Evolutionary conservation across 2,888 invertebrate species (phyloP).

Genomic region (Hemaris fuciformis): DNA sequence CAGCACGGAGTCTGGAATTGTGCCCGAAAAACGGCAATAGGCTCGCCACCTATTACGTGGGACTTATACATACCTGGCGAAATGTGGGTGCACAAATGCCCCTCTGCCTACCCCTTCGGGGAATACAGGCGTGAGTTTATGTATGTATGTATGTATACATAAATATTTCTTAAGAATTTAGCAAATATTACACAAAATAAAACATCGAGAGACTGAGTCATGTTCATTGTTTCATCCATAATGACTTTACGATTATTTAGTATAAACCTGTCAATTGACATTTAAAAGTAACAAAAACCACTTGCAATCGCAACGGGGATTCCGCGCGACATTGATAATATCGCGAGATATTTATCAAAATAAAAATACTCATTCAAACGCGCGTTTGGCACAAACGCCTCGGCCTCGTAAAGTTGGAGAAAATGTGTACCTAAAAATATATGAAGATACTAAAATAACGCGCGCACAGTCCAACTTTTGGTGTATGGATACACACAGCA

Average conservation of each 20-base stretch:
- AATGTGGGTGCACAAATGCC: too few species aligned
- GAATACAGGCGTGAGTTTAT: too few species aligned
- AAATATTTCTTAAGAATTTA: not conserved
- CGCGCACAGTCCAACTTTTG: constrained; percentile 1
- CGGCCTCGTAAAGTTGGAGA: constrained; percentile 10
- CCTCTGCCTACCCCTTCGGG: too few species aligned
- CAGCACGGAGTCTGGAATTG: too few species aligned
- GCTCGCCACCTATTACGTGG: too few species aligned
- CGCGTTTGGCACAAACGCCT: constrained; percentile 11
- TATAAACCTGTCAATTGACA: not conserved
- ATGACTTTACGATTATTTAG: not conserved
- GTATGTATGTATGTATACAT: too few species aligned
- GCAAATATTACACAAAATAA: not conserved
- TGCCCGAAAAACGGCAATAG: too few species aligned
- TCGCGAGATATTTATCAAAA: not conserved
- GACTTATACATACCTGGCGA: too few species aligned
- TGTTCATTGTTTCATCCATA: not conserved
- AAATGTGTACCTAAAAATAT: constrained; percentile 14
- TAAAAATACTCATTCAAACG: constrained; percentile 11
- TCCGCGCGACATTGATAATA: not conserved
- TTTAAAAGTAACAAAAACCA: not conserved
- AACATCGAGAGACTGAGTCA: not conserved
- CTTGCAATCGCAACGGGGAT: not conserved
- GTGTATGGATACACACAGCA: constrained; percentile 5
- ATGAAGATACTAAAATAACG: constrained; percentile 12